Base-by-base conservation (phyloP, 2,113 vertebrate genomes). In the Hypocryptadius cinnamomeus region DNA sequence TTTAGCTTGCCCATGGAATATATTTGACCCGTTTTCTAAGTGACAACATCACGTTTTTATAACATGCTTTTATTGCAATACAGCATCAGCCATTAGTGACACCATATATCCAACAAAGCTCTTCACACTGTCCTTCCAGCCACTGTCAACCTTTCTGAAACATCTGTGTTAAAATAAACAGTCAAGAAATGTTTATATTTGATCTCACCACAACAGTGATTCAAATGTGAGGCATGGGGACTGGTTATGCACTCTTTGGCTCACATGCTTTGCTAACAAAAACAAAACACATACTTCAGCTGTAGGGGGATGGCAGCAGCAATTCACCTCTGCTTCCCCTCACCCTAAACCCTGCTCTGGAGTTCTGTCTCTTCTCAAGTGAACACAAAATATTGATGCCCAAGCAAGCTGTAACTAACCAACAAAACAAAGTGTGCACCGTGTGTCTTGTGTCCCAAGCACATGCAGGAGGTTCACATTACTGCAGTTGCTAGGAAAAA, bases 401-500 rank as follows among this genome's bases (percentile, higher is more conserved):
- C 64, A 83, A 2, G 2, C 64, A 78, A 80, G 84, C 68, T 53
- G 47, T 66, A 92, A 83, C 76, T 22, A 80, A 51, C 56, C 82
- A 94, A 83, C 79, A 47, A 77, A 77, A 50, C 13, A 47, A 1
- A 63, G 45, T 0, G 3, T 17, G 37, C 37, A 6, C 7, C 3
- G 24, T 48, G 70, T 37, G 35, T 45, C 66, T 51, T 72, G 53
- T 45, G 80, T n/a, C 48, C 76, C 50, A 51, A 85, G 88, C 76
- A 73, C 51, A 70, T 35, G 54, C 85, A 86, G 17, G 24, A 94
- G 93, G 72, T 95, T 93, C 92, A 93, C 88, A 15, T 90, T 92
- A 90, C 90, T 80, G 92, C 68, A 93, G 90, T 80, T 94, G 82
- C 82, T 86, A 90, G 71, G 90, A 92, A 92, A 91, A 95, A 91